Evolutionary conservation across 2,888 invertebrate species (phyloP), one percentile per base, ranked within the genome.

Genomic region (Acrocera orbiculus): DNA sequence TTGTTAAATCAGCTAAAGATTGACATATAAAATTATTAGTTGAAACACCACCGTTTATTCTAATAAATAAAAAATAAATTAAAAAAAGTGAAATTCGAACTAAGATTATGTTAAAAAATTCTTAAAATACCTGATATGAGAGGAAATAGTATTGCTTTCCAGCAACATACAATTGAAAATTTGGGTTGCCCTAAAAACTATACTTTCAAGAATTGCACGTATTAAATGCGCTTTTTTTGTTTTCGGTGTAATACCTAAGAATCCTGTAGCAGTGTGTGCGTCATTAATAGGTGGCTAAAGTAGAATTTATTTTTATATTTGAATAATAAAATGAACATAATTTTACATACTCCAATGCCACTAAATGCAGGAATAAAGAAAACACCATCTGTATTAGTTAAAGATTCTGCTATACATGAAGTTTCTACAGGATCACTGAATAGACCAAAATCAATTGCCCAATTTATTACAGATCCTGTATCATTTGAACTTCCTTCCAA

Each of bases 11-110:
- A 0, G 92, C 75, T 43, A 95, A 67, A 37, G 85, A 61, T 56
- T 93, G 92, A 46, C 85, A 76, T 27, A 95, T 65, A 52, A 95
- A 95, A 58, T 90, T 76, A 56, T 92, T 95, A 41, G 74, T 75
- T 0, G 90, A 79, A n/a, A 95, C 90, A n/a, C 95, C 95, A 3
- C 95, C 95, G 57, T 93, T 89, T 39, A 89, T 70, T 49, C 93
- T 92, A 30, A 13, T 10, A 26, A 8, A 25, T 16, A 13, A 24
- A 20, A 30, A 19, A 13, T 19, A 15, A 22, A 15, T 26, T 41
- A 27, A 13, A 5, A 19, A 19, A 19, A 19, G 23, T 11, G 22
- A 9, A 22, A 11, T 29, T 27, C 15, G 9, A 23, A 23, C 36
- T 39, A 29, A 19, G 17, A 25, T 2, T 31, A 22, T 30, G 22